Evolutionary conservation across 2,113 vertebrate species (phyloP).

Genomic region (crab-eating macaque (Macaca fascicularis)): DNA sequence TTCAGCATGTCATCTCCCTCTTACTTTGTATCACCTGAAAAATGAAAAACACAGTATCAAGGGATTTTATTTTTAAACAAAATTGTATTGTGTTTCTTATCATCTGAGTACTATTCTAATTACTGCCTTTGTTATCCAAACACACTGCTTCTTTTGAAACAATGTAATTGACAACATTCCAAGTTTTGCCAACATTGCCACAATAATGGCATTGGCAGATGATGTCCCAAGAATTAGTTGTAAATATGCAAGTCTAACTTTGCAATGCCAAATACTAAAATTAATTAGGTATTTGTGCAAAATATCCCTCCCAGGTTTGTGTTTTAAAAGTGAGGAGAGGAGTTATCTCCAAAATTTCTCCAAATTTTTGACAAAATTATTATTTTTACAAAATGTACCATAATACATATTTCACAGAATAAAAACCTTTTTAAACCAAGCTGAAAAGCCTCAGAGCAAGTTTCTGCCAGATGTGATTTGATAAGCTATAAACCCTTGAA

Average conservation of each 20-base stretch:
- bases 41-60: background rate
- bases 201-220: background rate
- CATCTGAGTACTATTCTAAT: background rate
- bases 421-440: slow-evolving; percentile 28
- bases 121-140: background rate
- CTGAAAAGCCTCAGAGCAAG: slow-evolving; percentile 21
- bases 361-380: slow-evolving; percentile 22
- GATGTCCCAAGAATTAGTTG: background rate
- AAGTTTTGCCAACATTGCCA: background rate
- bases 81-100: background rate
- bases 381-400: background rate
- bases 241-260: background rate
- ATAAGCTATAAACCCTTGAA: slow-evolving; percentile 63
- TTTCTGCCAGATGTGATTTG: slow-evolving; percentile 63
- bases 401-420: background rate
- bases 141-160: background rate
- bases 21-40: background rate
- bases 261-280: background rate
- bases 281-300: background rate
- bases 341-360: background rate
- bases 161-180: background rate
- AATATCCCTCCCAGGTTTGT: background rate
- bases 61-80: background rate
- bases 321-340: background rate
- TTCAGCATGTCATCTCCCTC: background rate